Percentiles rank a stretch among this genome's conserved stretches.
phyloP scores from a whole-genome alignment of 2,888 invertebrate species.

The Asteroscopus sphinx region DNA sequence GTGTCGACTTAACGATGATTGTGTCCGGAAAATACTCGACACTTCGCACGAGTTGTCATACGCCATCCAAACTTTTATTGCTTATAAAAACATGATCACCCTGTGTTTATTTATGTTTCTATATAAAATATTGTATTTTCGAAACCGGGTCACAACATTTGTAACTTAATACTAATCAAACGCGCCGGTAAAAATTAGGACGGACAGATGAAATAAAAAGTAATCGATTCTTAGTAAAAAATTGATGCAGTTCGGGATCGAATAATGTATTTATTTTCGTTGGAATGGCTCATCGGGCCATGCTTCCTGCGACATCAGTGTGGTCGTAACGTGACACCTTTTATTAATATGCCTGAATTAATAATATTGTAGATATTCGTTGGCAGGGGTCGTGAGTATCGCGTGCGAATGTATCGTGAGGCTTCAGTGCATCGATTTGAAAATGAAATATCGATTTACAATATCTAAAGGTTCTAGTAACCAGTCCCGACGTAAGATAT shows the following conservation, averaged over 20 bases:
- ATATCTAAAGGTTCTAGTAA: constrained; percentile 56
- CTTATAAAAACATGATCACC: constrained; percentile 71
- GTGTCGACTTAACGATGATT: constrained; percentile 78
- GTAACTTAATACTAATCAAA: constrained; percentile 68
- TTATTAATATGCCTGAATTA: constrained; percentile 88
- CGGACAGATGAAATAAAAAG: constrained; percentile 76
- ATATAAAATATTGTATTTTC: constrained; percentile 64
- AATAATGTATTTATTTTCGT: constrained; percentile 84
- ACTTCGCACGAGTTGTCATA: constrained; percentile 62
- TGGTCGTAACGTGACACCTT: constrained; percentile 87
- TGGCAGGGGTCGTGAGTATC: constrained; percentile 78
- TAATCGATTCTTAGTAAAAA: constrained; percentile 75
- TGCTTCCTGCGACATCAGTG: constrained; percentile 88
- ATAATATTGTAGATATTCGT: constrained; percentile 86
- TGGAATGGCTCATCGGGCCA: constrained; percentile 82
- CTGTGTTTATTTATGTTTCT: constrained; percentile 63
- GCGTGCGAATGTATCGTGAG: constrained; percentile 87
- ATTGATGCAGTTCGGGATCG: constrained; percentile 73
- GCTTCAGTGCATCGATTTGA: constrained; percentile 83
- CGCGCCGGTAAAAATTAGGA: constrained; percentile 61
- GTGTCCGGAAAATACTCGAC: constrained; percentile 65
- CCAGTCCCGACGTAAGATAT: constrained; percentile 42
- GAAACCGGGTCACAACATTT: constrained; percentile 67
- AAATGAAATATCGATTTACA: constrained; percentile 83
- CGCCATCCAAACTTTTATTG: constrained; percentile 71